These are phyloP conservation scores for Cossypha niveicapilla DNA, from an alignment of 2,797 vertebrate species.

Conservation along the genomic window DNA sequence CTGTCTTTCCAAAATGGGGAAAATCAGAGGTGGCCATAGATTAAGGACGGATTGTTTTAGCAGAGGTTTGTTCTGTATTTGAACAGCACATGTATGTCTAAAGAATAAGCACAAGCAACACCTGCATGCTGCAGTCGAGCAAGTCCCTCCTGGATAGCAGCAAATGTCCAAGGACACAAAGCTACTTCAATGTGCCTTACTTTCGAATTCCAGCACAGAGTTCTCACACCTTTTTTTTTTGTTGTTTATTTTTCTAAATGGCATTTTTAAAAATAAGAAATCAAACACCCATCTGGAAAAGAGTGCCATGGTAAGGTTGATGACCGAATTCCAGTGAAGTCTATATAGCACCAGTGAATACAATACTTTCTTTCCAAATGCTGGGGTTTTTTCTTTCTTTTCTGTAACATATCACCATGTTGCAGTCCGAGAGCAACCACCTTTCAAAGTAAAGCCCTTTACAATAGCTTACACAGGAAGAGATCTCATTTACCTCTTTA, in stretches of 20 bases:
- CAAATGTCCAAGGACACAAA: not conserved
- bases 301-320: not conserved
- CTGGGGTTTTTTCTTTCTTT: not conserved
- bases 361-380: not conserved
- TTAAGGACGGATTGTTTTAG: not conserved
- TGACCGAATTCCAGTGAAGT: not conserved
- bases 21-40: not conserved
- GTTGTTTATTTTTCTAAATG: not conserved
- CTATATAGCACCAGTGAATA: not conserved
- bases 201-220: not conserved
- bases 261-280: not conserved
- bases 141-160: not conserved
- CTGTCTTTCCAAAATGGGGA: not conserved
- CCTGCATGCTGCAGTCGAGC: not conserved
- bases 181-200: not conserved
- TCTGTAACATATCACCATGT: not conserved
- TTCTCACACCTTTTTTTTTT: not conserved
- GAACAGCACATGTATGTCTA: not conserved
- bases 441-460: not conserved
- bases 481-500: constrained; percentile 7
- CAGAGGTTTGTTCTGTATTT: not conserved
- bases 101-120: not conserved
- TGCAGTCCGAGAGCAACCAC: not conserved
- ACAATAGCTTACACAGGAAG: not conserved
- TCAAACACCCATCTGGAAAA: not conserved